Evolutionary conservation across 2,888 invertebrate genomes (phyloP), one percentile per base, ranked within the genome.

Genomic region (Synanthedon vespiformis): DNA sequence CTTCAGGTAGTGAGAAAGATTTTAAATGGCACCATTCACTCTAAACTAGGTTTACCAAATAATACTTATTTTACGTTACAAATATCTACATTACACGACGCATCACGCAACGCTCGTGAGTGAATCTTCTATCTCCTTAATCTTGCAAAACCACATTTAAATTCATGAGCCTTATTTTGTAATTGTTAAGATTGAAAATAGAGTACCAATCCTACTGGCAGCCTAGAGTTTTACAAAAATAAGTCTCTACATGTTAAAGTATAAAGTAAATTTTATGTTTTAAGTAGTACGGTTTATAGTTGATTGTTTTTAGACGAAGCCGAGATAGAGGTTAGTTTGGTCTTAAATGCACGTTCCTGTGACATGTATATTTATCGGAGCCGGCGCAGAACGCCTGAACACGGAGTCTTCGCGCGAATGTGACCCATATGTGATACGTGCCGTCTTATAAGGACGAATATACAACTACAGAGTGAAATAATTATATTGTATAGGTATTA

Each of bases 281-380:
- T 49, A 40, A 11, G 41, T 3, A 27, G 27, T 57, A 61, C 52
- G 51, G 58, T 54, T 44, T 10, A 47, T 34, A 48, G 14, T n/a
- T 13, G 44, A 13, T 44, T n/a, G 44, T 44, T 44, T 14, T 44
- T n/a, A 14, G 13, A 14, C n/a, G 13, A 13, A 12, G 34, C 2
- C 44, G 14, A 13, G 14, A 50, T 60, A 59, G 53, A 44, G 58
- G 61, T 61, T 58, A 55, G n/a, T 50, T 50, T 12, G 22, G 12
- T 16, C 10, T 40, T 12, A 12, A 56, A 61, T 64, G 65, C 63
- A 65, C 62, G 72, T 70, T 79, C 79, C 78, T 70, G 77, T 77
- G 78, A 80, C 79, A 77, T 79, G 70, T 75, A 70, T 80, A 80
- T 80, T 80, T 81, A 80, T 79, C 69, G 76, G 74, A 74, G 80